Percentiles rank a stretch among this genome's conserved stretches.
Conservation (phyloP, 2,888 invertebrate genomes). For the Thereva unica region DNA sequence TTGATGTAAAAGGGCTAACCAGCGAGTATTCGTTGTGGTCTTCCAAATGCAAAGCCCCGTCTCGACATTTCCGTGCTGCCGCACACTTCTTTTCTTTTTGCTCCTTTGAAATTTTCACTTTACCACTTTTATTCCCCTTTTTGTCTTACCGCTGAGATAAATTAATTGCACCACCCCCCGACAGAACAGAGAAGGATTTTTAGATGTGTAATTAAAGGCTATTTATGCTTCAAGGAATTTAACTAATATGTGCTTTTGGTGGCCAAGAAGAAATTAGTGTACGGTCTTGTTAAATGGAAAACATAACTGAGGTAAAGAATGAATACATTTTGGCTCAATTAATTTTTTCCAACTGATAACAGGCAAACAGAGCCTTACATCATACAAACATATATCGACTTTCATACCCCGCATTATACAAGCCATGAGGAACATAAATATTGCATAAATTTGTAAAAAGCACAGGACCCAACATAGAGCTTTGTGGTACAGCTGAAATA, state of each 20-base stretch:
- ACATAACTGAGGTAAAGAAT: too few species aligned
- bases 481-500: too few species aligned
- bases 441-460: too few species aligned
- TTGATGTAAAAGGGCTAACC: conserved; percentile 32
- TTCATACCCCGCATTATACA: too few species aligned
- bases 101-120: conserved; percentile 25
- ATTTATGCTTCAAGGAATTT: conserved; percentile 28
- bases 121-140: conserved; percentile 21
- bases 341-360: too few species aligned
- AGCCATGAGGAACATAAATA: too few species aligned
- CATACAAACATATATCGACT: too few species aligned
- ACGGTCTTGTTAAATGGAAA: too few species aligned
- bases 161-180: conserved; percentile 29
- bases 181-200: conserved; percentile 11
- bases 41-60: conserved; percentile 22
- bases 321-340: too few species aligned
- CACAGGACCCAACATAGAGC: too few species aligned
- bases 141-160: conserved; percentile 33
- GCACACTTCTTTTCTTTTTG: conserved; percentile 19
- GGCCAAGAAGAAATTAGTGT: conserved; percentile 2
- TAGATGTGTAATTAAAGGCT: conserved; percentile 21
- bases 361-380: too few species aligned
- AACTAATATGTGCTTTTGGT: conserved; percentile 27
- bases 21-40: conserved; percentile 31
- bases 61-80: conserved; percentile 18